Conservation (phyloP, 2,797 vertebrate genomes). For the Sebastes matsubarae region DNA sequence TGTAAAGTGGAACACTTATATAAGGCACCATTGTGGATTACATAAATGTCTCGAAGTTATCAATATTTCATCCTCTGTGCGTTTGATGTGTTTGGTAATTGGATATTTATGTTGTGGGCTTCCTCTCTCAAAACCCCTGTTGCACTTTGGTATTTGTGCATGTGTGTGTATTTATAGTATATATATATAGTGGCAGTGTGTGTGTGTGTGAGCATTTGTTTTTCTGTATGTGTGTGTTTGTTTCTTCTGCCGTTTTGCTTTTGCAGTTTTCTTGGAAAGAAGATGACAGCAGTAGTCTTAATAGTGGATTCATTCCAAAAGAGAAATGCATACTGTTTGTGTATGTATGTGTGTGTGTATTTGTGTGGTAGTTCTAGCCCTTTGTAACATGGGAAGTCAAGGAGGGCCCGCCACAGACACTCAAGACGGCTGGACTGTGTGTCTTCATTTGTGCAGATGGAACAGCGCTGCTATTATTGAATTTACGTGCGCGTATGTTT, state of each 20-base stretch:
- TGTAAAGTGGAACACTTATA: constrained; percentile 82
- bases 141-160: constrained; percentile 50
- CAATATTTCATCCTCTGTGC: constrained; percentile 84
- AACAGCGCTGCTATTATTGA: neutral
- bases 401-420: constrained; percentile 18
- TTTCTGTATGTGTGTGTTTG: neutral
- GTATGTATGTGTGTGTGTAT: neutral
- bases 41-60: constrained; percentile 82
- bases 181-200: neutral
- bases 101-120: constrained; percentile 80
- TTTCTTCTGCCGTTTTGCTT: neutral
- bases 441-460: constrained; percentile 5
- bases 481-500: neutral
- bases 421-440: neutral
- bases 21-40: constrained; percentile 83
- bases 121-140: constrained; percentile 56
- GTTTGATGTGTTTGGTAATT: constrained; percentile 84
- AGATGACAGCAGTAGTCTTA: neutral
- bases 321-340: neutral
- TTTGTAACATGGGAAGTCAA: constrained; percentile 24
- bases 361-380: constrained; percentile 1
- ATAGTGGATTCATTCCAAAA: constrained; percentile 3
- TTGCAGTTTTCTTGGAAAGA: constrained; percentile 20
- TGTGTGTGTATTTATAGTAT: constrained; percentile 25
- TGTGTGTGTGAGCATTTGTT: neutral